phyloP scores from a whole-genome alignment of 2,888 invertebrate genomes.

The Drosophila incognita region DNA sequence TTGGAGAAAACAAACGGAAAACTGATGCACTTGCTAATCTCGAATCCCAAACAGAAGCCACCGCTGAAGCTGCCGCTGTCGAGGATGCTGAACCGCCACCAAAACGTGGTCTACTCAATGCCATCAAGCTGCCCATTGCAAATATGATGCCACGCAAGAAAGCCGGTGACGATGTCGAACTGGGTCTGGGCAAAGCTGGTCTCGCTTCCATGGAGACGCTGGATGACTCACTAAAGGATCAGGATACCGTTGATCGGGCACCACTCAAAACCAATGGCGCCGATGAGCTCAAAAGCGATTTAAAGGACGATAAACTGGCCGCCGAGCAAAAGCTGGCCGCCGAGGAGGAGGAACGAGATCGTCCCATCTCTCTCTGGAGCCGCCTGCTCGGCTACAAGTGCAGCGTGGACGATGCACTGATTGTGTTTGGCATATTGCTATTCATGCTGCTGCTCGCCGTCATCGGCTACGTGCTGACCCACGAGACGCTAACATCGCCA shows the following conservation, averaged over 20 bases:
- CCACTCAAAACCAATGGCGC: slow-evolving; percentile 86
- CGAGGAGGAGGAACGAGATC: slow-evolving; percentile 71
- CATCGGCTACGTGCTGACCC: slow-evolving; percentile 88
- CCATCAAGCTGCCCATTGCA: slow-evolving; percentile 88
- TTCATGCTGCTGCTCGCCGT: slow-evolving; percentile 88
- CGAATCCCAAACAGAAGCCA: slow-evolving; percentile 70
- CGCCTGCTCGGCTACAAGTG: slow-evolving; percentile 89
- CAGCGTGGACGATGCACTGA: slow-evolving; percentile 87
- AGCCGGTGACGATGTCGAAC: slow-evolving; percentile 86
- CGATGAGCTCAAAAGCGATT: slow-evolving; percentile 90
- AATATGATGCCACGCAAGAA: slow-evolving; percentile 87
- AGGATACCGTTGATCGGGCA: slow-evolving; percentile 86
- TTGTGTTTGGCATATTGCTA: slow-evolving; percentile 87
- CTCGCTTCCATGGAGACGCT: slow-evolving; percentile 93
- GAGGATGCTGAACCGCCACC: slow-evolving; percentile 76
- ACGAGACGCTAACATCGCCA: slow-evolving; percentile 86
- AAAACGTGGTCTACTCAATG: slow-evolving; percentile 87
- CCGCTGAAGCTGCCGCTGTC: slow-evolving; percentile 75
- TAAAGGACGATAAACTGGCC: slow-evolving; percentile 86
- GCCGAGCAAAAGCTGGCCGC: slow-evolving; percentile 83
- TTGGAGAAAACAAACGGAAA: neutral
- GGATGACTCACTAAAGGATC: slow-evolving; percentile 89
- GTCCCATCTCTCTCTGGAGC: slow-evolving; percentile 86
- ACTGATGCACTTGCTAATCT: neutral
- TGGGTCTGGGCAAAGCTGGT: slow-evolving; percentile 88